phyloP scores from a whole-genome alignment of 2,797 vertebrate species.

The Sebastiscus albofasciatus region DNA sequence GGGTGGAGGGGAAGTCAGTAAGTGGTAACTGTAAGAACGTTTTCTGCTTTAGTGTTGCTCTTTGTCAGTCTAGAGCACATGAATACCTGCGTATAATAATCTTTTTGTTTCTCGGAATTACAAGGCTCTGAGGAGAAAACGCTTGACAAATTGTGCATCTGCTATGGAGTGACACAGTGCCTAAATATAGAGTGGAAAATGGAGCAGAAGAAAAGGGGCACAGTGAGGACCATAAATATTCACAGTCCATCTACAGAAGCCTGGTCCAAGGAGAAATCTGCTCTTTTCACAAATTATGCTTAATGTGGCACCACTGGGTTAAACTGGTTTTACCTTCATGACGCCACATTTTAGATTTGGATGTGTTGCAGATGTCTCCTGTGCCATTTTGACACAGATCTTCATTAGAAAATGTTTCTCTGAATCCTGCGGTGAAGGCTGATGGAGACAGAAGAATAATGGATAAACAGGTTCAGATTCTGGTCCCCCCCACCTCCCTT shows the following conservation, averaged over 20 bases:
- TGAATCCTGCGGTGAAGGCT: constrained; percentile 8
- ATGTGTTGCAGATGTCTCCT: constrained; percentile 2
- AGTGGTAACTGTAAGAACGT: constrained; percentile 28
- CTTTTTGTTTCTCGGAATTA: constrained; percentile 48
- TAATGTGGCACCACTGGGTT: constrained; percentile 24
- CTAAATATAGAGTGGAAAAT: constrained; percentile 82
- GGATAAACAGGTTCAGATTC: constrained; percentile 44
- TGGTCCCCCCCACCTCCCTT: neutral
- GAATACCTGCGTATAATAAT: constrained; percentile 27
- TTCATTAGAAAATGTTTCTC: constrained; percentile 12
- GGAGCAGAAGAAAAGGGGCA: constrained; percentile 75
- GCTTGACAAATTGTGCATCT: constrained; percentile 64
- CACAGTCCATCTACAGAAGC: constrained; percentile 67
- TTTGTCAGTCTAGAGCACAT: constrained; percentile 8
- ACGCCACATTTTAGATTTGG: neutral
- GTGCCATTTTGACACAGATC: constrained; percentile 26
- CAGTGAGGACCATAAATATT: constrained; percentile 77
- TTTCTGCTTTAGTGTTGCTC: constrained; percentile 1
- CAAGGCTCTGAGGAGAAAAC: constrained; percentile 23
- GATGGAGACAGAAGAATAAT: constrained; percentile 21
- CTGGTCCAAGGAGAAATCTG: constrained; percentile 45
- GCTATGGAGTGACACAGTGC: constrained; percentile 67
- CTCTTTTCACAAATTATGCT: constrained; percentile 31
- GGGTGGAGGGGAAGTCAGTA: constrained; percentile 41
- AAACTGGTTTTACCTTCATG: neutral